Conservation (phyloP, 2,797 vertebrate genomes). For the Alosa sapidissima region DNA sequence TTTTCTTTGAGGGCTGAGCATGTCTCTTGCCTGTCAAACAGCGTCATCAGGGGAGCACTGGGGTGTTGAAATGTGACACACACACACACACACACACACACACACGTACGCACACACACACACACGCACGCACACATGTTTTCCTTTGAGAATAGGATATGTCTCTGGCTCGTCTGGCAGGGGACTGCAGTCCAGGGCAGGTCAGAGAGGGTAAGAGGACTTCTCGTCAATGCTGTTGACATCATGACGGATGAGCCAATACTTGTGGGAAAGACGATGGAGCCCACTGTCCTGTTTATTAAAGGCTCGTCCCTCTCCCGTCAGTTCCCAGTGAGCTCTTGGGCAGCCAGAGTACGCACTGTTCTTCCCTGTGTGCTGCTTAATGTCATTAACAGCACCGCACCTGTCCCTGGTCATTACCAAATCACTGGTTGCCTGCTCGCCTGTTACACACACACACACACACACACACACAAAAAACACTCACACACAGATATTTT, state of each 20-base stretch:
- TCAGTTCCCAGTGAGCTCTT: background rate
- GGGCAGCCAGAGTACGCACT: background rate
- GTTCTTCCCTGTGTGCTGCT: background rate
- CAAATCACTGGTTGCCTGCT: background rate
- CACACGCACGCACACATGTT: background rate
- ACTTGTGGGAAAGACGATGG: background rate
- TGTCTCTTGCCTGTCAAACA: background rate
- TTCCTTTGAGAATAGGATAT: background rate
- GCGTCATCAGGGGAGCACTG: background rate
- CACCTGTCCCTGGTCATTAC: background rate
- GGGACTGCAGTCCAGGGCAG: too few relatives aligned
- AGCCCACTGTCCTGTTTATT: background rate
- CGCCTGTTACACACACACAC: background rate
- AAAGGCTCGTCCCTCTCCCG: background rate
- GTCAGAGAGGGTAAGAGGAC: background rate
- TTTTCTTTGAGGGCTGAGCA: background rate
- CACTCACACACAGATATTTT: background rate
- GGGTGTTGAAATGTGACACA: background rate
- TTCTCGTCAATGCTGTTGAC: background rate
- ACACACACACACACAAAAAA: background rate
- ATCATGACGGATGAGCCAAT: conserved; percentile 1
- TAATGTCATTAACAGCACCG: background rate
- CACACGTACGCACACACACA: background rate
- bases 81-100: background rate
- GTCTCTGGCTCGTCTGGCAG: background rate